These are phyloP conservation scores for Chrysolina oricalcia DNA, from an alignment of 2,888 invertebrate genomes.

Conservation along the genomic window DNA sequence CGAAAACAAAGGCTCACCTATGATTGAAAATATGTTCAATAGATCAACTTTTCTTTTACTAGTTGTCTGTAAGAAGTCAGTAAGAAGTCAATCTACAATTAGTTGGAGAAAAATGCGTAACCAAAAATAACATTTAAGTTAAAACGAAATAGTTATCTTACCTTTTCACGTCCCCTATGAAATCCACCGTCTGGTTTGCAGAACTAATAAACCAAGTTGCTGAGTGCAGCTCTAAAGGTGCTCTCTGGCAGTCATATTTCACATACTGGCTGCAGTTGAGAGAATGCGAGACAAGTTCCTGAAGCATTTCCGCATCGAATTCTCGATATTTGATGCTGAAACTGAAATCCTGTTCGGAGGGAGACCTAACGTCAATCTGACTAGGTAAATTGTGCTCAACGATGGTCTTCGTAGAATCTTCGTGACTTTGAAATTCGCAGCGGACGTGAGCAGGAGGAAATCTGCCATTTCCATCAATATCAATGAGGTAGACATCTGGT, in stretches of 20 bases:
- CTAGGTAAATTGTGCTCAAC: constrained; percentile 94
- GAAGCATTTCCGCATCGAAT: constrained; percentile 92
- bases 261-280: constrained; percentile 91
- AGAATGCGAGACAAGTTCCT: constrained; percentile 91
- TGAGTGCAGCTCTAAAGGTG: constrained; percentile 89
- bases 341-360: constrained; percentile 86
- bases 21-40: too few relatives aligned
- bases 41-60: too few relatives aligned
- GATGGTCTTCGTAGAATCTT: constrained; percentile 89
- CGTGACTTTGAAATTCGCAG: constrained; percentile 92
- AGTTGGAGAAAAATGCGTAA: background rate
- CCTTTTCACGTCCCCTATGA: constrained; percentile 87
- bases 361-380: constrained; percentile 90
- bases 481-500: constrained; percentile 93
- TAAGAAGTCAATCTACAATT: background rate
- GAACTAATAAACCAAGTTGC: constrained; percentile 93
- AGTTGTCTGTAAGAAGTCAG: background rate
- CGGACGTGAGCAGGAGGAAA: constrained; percentile 94
- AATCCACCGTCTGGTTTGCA: constrained; percentile 84
- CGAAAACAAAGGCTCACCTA: too few relatives aligned
- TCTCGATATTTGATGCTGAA: constrained; percentile 91
- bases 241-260: constrained; percentile 92
- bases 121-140: background rate
- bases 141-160: constrained; percentile 62
- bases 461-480: constrained; percentile 94